Evolutionary conservation across 1,140 invertebrate genomes (phyloP).

Genomic region (Oedothorax gibbosus): DNA sequence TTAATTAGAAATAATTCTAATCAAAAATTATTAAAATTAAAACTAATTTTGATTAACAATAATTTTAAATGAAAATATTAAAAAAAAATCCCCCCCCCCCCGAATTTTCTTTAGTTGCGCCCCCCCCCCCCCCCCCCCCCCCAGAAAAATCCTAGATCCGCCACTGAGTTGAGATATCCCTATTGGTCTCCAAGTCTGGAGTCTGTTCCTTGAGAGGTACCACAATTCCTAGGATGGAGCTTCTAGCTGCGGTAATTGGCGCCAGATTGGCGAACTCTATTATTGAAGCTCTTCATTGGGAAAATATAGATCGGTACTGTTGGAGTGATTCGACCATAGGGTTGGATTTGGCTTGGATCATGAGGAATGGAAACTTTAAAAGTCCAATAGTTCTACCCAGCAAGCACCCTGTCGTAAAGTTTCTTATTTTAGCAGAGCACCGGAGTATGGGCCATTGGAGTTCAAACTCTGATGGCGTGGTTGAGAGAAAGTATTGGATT

Average conservation of each 20-base stretch:
- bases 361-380: background rate
- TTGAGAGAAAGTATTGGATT: constrained; percentile 11
- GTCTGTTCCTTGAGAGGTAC: background rate
- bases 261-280: background rate
- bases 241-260: constrained; percentile 1
- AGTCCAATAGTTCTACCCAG: background rate
- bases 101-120: no score
- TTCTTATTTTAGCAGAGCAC: no score
- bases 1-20: no score
- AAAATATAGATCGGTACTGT: background rate
- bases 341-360: constrained; percentile 1
- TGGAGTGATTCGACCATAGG: background rate
- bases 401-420: background rate
- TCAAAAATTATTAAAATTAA: no score
- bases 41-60: no score
- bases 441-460: background rate
- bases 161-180: background rate
- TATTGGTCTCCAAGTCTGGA: background rate
- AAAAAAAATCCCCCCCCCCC: no score
- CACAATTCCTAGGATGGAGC: constrained; percentile 13
- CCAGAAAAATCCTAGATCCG: no score
- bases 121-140: no score
- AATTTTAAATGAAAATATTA: no score
- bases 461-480: background rate
- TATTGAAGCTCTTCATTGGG: no score